These are phyloP conservation scores for Denticeps clupeoides DNA, from an alignment of 2,797 vertebrate species.

Conservation along the genomic window DNA sequence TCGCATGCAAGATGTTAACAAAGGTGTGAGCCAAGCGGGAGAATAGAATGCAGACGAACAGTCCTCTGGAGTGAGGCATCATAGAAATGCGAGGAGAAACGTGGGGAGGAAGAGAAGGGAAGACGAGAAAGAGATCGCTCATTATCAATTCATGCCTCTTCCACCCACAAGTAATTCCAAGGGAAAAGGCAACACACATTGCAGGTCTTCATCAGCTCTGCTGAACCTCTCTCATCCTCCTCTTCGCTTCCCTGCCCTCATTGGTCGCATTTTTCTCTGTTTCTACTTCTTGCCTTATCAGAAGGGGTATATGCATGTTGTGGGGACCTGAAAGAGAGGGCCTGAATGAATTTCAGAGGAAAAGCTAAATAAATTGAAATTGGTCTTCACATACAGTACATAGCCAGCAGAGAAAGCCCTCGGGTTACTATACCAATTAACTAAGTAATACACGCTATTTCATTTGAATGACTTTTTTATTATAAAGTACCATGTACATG, in stretches of 20 bases:
- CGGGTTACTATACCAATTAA: too few species aligned
- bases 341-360: not conserved
- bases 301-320: too few species aligned
- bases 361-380: slow-evolving; percentile 1
- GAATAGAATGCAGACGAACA: slow-evolving; percentile 2
- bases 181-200: not conserved
- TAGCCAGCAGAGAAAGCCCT: too few species aligned
- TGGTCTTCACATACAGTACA: too few species aligned
- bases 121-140: slow-evolving; percentile 10
- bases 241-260: not conserved
- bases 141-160: slow-evolving; percentile 15
- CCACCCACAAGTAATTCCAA: slow-evolving; percentile 3
- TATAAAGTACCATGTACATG: too few species aligned
- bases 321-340: not conserved
- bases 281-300: not conserved
- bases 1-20: slow-evolving; percentile 16
- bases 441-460: too few species aligned
- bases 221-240: not conserved
- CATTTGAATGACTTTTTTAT: too few species aligned
- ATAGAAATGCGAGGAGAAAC: not conserved
- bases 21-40: slow-evolving; percentile 2
- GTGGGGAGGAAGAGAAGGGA: not conserved
- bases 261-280: not conserved
- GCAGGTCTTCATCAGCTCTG: not conserved
- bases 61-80: not conserved